Evolutionary conservation across 64 coral and sea anemone species (phyloP).

Genomic region (Dendrophyllia cribrosa): DNA sequence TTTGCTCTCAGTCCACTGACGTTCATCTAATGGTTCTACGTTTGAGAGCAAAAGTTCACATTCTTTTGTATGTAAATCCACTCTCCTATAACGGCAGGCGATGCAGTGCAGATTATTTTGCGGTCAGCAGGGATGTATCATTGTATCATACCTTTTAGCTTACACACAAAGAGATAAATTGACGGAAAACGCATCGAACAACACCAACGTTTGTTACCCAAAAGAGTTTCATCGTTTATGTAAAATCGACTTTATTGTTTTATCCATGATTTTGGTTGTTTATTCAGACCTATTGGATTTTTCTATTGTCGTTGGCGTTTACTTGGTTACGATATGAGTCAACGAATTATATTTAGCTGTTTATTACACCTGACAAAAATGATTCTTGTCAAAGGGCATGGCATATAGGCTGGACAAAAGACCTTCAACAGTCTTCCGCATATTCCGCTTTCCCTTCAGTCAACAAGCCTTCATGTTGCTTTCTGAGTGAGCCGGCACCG

Average conservation of each 20-base stretch:
- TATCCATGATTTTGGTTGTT: not conserved
- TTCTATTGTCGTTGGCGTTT: not conserved
- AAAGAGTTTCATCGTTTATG: too few relatives aligned
- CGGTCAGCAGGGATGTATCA: not conserved
- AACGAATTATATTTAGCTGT: too few relatives aligned
- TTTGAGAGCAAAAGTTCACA: not conserved
- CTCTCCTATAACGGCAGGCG: not conserved
- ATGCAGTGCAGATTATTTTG: not conserved
- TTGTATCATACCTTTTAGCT: not conserved
- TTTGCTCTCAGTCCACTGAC: not conserved
- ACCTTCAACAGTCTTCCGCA: too few relatives aligned
- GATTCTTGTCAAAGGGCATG: too few relatives aligned
- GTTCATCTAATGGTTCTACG: not conserved
- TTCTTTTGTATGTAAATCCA: conserved; percentile 28
- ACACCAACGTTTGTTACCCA: too few relatives aligned
- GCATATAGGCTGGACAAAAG: too few relatives aligned
- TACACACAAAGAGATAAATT: not conserved
- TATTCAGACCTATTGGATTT: not conserved
- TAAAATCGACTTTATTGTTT: not conserved
- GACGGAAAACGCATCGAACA: not conserved
- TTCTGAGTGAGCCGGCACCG: too few relatives aligned
- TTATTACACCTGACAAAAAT: too few relatives aligned
- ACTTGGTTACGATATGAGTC: not conserved
- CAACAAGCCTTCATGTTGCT: too few relatives aligned
- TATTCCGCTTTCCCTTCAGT: too few relatives aligned